phyloP scores from a whole-genome alignment of 2,797 vertebrate genomes.

The Podarcis siculus region DNA sequence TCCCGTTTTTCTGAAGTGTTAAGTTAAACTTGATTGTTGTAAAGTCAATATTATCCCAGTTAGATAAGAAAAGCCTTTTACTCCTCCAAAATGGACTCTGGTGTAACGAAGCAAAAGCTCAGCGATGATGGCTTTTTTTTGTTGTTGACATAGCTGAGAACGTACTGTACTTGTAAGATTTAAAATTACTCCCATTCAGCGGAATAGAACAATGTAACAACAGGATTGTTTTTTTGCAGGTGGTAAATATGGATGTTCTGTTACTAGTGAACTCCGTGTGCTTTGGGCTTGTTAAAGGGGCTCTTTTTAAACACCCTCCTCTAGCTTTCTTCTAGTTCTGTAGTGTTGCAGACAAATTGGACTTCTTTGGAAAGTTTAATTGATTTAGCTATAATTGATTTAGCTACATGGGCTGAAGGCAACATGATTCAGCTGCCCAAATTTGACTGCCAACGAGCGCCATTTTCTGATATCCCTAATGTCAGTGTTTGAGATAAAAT shows the following conservation, averaged over 20 bases:
- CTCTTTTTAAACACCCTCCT: slow-evolving; percentile 34
- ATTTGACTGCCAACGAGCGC: slow-evolving; percentile 11
- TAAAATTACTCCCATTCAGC: slow-evolving; percentile 19
- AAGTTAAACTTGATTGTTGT: background rate
- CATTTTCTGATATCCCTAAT: slow-evolving; percentile 13
- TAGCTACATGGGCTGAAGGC: slow-evolving; percentile 31
- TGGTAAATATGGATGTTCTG: slow-evolving; percentile 28
- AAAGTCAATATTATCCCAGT: slow-evolving; percentile 14
- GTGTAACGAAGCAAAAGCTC: slow-evolving; percentile 12
- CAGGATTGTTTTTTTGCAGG: background rate
- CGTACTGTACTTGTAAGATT: background rate
- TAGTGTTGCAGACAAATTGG: slow-evolving; percentile 25
- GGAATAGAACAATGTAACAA: background rate
- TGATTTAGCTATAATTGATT: slow-evolving; percentile 52
- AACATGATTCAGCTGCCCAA: slow-evolving; percentile 40
- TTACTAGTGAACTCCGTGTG: slow-evolving; percentile 14
- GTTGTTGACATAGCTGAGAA: fast-evolving
- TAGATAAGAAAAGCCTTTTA: slow-evolving; percentile 4
- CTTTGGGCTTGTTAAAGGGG: slow-evolving; percentile 31
- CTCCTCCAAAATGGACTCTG: background rate
- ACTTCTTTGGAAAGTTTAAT: slow-evolving; percentile 48
- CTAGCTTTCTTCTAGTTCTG: slow-evolving; percentile 14
- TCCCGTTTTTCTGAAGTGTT: background rate
- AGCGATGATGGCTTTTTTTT: background rate
- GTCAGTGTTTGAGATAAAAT: background rate